A percentile compares a stretch with the other conserved stretches of the same genome.
Conservation (phyloP, 2,797 vertebrate genomes). For the Lepilemur ruficaudatus region DNA sequence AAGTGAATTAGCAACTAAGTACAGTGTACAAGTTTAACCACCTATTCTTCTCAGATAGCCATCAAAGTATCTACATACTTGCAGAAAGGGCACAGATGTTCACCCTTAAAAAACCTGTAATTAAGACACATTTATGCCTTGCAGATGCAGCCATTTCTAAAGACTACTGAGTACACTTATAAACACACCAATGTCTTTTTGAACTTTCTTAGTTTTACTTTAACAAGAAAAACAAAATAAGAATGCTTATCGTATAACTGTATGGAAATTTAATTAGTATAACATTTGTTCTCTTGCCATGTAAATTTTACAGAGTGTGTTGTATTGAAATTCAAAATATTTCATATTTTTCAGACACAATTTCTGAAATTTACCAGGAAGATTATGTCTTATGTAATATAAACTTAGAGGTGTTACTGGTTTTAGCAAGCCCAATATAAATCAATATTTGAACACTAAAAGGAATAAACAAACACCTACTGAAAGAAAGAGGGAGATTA, state of each 20-base stretch:
- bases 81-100: constrained; percentile 77
- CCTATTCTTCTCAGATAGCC: constrained; percentile 63
- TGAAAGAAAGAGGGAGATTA: background rate
- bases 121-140: constrained; percentile 70
- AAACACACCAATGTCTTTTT: constrained; percentile 52
- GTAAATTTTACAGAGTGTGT: background rate
- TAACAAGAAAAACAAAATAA: constrained; percentile 36
- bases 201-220: constrained; percentile 47
- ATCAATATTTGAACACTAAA: background rate
- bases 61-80: constrained; percentile 58
- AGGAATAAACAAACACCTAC: background rate
- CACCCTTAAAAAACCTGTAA: constrained; percentile 76
- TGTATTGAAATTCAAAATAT: background rate
- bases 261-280: background rate
- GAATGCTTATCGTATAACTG: background rate
- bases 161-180: constrained; percentile 43
- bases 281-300: background rate
- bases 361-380: background rate
- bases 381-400: background rate
- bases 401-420: background rate
- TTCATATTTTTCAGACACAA: background rate
- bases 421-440: background rate
- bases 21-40: constrained; percentile 64
- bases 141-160: constrained; percentile 66
- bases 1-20: constrained; percentile 70